A percentile compares a stretch with the other conserved stretches of the same genome.
Evolutionary conservation across 2,888 invertebrate species (phyloP).

Genomic region (Baccha elongata): DNA sequence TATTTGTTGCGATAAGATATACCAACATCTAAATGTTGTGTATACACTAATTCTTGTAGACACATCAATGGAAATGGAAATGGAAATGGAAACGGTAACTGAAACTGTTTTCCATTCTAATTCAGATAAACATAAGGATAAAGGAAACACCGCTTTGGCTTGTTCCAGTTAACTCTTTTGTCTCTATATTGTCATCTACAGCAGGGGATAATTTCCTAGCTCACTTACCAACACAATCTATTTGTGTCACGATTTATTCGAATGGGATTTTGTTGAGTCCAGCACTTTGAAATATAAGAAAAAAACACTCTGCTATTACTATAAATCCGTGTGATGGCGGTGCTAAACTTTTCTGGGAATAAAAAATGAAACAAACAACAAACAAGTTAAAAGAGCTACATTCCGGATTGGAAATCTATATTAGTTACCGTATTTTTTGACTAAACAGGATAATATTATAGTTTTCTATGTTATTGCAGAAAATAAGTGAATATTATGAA

Average conservation of each 20-base stretch:
- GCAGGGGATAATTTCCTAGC: slow-evolving; percentile 60
- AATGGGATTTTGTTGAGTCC: slow-evolving; percentile 28
- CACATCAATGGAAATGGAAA: slow-evolving; percentile 53
- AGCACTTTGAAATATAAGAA: not conserved
- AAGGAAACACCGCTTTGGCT: slow-evolving; percentile 34
- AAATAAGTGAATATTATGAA: no score
- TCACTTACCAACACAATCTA: slow-evolving; percentile 56
- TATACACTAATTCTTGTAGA: slow-evolving; percentile 42
- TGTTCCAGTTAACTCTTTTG: slow-evolving; percentile 28
- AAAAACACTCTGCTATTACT: slow-evolving; percentile 6
- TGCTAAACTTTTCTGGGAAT: slow-evolving; percentile 8
- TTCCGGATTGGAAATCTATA: not conserved
- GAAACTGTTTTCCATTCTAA: slow-evolving; percentile 31
- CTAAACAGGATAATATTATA: no score
- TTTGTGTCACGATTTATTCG: slow-evolving; percentile 56
- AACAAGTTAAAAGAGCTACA: not conserved
- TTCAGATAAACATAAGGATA: slow-evolving; percentile 51
- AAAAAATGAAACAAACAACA: slow-evolving; percentile 5
- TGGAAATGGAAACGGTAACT: slow-evolving; percentile 44
- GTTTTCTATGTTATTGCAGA: no score
- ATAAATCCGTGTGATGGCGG: slow-evolving; percentile 12
- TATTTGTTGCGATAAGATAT: slow-evolving; percentile 29
- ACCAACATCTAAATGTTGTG: slow-evolving; percentile 9
- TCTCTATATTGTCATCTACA: slow-evolving; percentile 23
- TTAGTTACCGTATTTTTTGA: slow-evolving; percentile 13